phyloP scores from a whole-genome alignment of 2,888 invertebrate genomes.

The Limnephilus marmoratus region DNA sequence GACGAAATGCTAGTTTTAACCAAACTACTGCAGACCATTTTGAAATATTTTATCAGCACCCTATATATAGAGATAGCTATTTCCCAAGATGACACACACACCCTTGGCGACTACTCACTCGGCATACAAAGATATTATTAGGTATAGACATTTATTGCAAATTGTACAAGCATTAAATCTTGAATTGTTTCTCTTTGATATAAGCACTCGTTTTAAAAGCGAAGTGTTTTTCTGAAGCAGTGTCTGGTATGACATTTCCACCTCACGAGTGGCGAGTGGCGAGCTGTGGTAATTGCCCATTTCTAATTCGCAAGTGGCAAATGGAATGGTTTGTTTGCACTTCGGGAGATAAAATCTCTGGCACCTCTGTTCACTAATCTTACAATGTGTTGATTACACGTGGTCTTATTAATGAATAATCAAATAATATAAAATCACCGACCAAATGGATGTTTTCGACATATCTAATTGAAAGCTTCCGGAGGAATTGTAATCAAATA shows the following conservation, averaged over 20 bases:
- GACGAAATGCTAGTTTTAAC: no score
- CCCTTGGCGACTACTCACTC: neutral
- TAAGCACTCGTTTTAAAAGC: neutral
- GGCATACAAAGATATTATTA: neutral
- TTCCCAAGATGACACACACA: neutral
- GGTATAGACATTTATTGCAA: neutral
- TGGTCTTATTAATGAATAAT: neutral
- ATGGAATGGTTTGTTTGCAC: constrained; percentile 19
- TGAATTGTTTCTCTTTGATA: neutral
- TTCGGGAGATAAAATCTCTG: constrained; percentile 31
- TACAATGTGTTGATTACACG: neutral
- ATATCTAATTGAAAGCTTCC: neutral
- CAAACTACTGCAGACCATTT: no score
- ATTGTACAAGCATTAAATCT: neutral
- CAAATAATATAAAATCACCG: neutral
- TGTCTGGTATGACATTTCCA: neutral
- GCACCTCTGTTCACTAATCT: constrained; percentile 21
- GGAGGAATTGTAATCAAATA: neutral
- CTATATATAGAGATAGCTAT: neutral
- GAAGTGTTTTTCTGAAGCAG: neutral
- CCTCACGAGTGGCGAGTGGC: neutral
- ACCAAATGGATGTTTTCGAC: neutral
- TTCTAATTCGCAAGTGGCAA: constrained; percentile 23
- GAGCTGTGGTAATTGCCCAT: neutral
- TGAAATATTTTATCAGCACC: neutral